A percentile compares a stretch with the other conserved stretches of the same genome.
Evolutionary conservation across 2,113 vertebrate genomes (phyloP).

Genomic region (Corvus hawaiiensis): DNA sequence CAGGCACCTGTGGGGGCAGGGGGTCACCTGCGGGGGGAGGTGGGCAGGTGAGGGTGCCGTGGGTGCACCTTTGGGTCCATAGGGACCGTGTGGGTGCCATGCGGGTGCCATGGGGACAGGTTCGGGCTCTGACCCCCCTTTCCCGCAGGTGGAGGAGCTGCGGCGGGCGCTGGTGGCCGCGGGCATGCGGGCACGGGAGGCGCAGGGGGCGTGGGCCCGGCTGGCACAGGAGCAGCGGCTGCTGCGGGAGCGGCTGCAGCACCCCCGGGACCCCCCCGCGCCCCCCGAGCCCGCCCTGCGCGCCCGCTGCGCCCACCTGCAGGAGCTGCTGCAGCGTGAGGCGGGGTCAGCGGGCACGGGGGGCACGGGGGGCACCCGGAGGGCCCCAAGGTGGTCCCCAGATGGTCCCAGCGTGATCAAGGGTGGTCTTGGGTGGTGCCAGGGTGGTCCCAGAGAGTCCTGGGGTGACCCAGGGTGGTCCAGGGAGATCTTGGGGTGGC

Average conservation of each 20-base stretch:
- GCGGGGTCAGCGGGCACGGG: background rate
- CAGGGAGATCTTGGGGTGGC: no score
- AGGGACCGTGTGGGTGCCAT: background rate
- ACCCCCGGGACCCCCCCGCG: background rate
- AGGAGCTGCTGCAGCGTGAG: background rate
- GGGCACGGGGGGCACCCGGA: background rate
- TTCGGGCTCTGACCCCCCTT: no score
- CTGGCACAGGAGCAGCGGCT: background rate
- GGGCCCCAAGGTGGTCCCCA: background rate
- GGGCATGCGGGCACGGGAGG: background rate
- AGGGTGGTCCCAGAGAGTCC: background rate
- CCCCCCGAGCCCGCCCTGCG: background rate
- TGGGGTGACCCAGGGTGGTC: no score
- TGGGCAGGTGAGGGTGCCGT: no score
- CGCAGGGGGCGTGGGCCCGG: background rate
- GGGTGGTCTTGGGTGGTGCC: background rate
- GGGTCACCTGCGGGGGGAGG: no score
- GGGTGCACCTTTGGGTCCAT: no score
- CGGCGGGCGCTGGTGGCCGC: background rate
- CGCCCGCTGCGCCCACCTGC: background rate
- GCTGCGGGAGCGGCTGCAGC: background rate
- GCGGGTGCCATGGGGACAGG: no score
- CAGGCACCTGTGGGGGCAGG: no score
- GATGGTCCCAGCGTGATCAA: background rate
- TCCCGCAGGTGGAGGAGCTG: background rate